Conservation (phyloP, 1,140 invertebrate species). For the Drosophila sproati region DNA sequence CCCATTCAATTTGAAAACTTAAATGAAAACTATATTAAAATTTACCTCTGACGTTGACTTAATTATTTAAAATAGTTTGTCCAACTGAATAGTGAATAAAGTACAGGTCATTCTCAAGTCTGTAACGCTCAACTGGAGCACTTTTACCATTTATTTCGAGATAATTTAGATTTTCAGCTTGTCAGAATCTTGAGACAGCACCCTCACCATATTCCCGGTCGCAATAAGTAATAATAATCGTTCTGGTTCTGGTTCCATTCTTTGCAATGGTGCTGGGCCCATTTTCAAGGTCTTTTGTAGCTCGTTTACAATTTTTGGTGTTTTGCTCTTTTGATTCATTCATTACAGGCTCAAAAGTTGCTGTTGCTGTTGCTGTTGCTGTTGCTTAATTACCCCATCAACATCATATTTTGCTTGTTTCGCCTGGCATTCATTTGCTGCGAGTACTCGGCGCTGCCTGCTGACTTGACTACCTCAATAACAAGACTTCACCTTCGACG, state of each 20-base stretch:
- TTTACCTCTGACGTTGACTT: too few relatives aligned
- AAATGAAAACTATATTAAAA: too few relatives aligned
- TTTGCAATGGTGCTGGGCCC: not conserved
- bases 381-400: slow-evolving; percentile 30
- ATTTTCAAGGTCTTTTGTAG: slow-evolving; percentile 14
- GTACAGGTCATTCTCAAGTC: too few relatives aligned
- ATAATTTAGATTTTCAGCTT: too few relatives aligned
- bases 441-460: slow-evolving; percentile 10
- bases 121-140: too few relatives aligned
- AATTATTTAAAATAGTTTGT: too few relatives aligned
- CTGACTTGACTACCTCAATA: slow-evolving; percentile 62
- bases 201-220: not conserved
- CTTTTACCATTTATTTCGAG: too few relatives aligned
- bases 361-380: too few relatives aligned
- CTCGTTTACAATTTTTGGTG: not conserved
- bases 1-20: too few relatives aligned
- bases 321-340: slow-evolving; percentile 11
- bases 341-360: slow-evolving; percentile 13
- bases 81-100: too few relatives aligned
- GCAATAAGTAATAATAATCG: not conserved
- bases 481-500: slow-evolving; percentile 61
- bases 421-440: not conserved
- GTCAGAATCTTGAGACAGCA: too few relatives aligned
- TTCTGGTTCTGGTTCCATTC: not conserved
- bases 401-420: slow-evolving; percentile 8